phyloP scores from a whole-genome alignment of 2,797 vertebrate species.

The Sebastes melanostomus region DNA sequence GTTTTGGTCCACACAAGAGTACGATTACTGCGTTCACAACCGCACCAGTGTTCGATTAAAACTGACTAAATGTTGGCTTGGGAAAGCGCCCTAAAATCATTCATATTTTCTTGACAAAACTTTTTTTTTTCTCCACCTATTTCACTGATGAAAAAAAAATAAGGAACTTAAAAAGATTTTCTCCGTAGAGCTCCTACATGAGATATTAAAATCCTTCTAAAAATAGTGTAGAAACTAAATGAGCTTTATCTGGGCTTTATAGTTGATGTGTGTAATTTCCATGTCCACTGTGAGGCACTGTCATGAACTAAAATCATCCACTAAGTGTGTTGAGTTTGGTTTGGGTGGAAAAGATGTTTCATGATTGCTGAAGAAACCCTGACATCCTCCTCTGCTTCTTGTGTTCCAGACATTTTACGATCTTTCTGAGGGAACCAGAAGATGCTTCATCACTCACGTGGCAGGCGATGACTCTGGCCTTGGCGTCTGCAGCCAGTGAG shows the following conservation, averaged over 20 bases:
- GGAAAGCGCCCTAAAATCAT: too few species aligned
- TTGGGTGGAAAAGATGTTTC: not conserved
- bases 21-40: too few species aligned
- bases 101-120: too few species aligned
- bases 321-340: not conserved
- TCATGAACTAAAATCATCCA: not conserved
- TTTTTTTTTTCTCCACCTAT: rapidly evolving
- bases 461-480: constrained; percentile 87
- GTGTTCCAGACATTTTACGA: not conserved
- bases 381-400: not conserved
- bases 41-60: rapidly evolving
- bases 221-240: not conserved
- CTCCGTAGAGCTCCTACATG: not conserved
- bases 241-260: too few species aligned
- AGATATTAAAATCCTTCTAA: rapidly evolving
- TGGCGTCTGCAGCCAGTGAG: constrained; percentile 85
- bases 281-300: rapidly evolving
- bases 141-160: rapidly evolving
- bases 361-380: not conserved
- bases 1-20: too few species aligned
- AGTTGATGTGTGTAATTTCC: too few species aligned
- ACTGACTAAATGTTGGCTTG: too few species aligned
- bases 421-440: not conserved
- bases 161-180: too few species aligned
- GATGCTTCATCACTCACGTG: constrained; percentile 85